A percentile compares a stretch with the other conserved stretches of the same genome.
Evolutionary conservation across 2,888 invertebrate species (phyloP).

Genomic region (Yponomeuta sedellus): DNA sequence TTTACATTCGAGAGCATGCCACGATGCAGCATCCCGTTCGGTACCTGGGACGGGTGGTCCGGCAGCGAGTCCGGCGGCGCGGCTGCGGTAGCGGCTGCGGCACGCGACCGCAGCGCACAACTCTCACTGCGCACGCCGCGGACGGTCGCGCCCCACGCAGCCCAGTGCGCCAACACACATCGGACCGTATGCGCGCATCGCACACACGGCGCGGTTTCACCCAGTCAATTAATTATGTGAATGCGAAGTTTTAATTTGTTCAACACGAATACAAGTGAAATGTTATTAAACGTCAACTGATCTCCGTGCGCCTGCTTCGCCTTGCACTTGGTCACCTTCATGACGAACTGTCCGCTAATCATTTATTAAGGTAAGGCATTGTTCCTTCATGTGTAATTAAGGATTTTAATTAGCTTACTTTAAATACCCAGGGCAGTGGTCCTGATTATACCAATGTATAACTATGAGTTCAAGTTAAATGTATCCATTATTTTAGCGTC

Average conservation of each 20-base stretch:
- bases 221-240: slow-evolving; percentile 59
- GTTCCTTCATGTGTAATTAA: background rate
- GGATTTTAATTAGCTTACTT: slow-evolving; percentile 1
- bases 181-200: slow-evolving; percentile 54
- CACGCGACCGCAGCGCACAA: slow-evolving; percentile 38
- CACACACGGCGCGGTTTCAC: slow-evolving; percentile 56
- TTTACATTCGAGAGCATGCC: too few species aligned
- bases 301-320: slow-evolving; percentile 40
- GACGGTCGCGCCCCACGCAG: slow-evolving; percentile 45
- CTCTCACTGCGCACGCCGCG: slow-evolving; percentile 74
- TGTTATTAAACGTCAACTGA: slow-evolving; percentile 57
- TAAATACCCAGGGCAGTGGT: slow-evolving; percentile 10
- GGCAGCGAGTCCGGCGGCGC: too few species aligned
- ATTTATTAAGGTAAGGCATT: slow-evolving; percentile 46
- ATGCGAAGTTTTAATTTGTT: slow-evolving; percentile 59
- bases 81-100: slow-evolving; percentile 26
- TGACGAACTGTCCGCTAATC: slow-evolving; percentile 52
- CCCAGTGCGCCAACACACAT: slow-evolving; percentile 36
- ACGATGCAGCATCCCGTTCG: background rate
- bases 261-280: slow-evolving; percentile 65
- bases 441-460: slow-evolving; percentile 1
- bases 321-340: slow-evolving; percentile 51
- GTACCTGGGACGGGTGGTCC: background rate
- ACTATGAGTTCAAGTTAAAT: slow-evolving; percentile 16
- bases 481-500: slow-evolving; percentile 17